These are phyloP conservation scores for Phengaris arion DNA, from an alignment of 2,888 invertebrate species.

Conservation along the genomic window DNA sequence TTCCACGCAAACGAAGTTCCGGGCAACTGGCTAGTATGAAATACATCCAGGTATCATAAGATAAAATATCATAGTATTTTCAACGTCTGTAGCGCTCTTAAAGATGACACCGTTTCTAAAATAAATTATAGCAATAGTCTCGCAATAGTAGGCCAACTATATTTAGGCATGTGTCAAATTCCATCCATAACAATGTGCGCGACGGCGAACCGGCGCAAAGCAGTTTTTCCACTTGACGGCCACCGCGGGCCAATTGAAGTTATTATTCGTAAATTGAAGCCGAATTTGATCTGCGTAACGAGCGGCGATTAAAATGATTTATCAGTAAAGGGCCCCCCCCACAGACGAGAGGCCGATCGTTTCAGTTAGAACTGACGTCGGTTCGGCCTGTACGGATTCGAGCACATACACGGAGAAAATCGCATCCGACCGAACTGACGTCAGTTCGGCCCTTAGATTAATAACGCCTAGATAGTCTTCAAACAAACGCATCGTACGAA, in stretches of 20 bases:
- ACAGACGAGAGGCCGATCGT: too few relatives aligned
- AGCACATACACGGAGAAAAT: too few relatives aligned
- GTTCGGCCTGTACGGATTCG: too few relatives aligned
- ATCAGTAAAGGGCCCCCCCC: neutral
- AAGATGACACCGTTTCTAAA: neutral
- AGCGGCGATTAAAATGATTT: conserved; percentile 24
- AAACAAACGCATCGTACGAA: too few relatives aligned
- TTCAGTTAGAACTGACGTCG: too few relatives aligned
- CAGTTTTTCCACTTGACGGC: conserved; percentile 22
- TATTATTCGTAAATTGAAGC: conserved; percentile 30
- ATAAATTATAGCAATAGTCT: neutral
- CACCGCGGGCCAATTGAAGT: conserved; percentile 31
- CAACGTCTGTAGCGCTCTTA: neutral
- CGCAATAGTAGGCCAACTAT: neutral
- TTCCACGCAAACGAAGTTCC: too few relatives aligned
- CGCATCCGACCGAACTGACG: too few relatives aligned
- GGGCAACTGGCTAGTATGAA: too few relatives aligned
- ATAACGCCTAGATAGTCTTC: too few relatives aligned
- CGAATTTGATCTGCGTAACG: conserved; percentile 26
- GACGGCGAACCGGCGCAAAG: conserved; percentile 11
- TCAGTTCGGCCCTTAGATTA: too few relatives aligned
- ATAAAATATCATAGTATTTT: too few relatives aligned
- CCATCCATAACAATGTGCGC: conserved; percentile 25
- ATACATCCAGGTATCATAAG: too few relatives aligned
- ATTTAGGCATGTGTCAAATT: conserved; percentile 27